Conservation (phyloP, 2,113 vertebrate species). For the Boleophthalmus pectinirostris region DNA sequence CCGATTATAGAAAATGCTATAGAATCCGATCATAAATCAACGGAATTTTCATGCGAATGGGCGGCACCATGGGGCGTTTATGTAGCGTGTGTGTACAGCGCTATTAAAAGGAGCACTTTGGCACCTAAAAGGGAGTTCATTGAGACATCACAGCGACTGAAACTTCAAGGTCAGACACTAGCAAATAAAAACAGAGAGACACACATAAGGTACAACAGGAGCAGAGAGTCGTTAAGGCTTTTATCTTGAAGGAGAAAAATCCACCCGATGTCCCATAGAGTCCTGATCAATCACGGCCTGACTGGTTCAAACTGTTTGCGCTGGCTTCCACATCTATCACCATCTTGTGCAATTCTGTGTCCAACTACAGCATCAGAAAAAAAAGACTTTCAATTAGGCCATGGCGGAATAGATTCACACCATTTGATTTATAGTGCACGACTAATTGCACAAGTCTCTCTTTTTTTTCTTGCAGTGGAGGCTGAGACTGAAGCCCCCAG, state of each 20-base stretch:
- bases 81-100: conserved; percentile 68
- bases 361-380: conserved; percentile 77
- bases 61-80: conserved; percentile 60
- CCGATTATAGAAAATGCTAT: conserved; percentile 74
- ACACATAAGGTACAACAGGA: conserved; percentile 72
- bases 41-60: conserved; percentile 76
- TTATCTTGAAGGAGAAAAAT: conserved; percentile 82
- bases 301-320: conserved; percentile 95
- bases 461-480: conserved; percentile 79
- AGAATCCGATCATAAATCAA: conserved; percentile 77
- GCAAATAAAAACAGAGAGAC: conserved; percentile 63
- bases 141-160: conserved; percentile 72
- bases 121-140: conserved; percentile 69
- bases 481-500: conserved; percentile 78
- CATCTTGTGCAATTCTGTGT: conserved; percentile 82
- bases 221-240: conserved; percentile 73
- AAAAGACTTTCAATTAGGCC: conserved; percentile 93
- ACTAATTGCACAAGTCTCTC: conserved; percentile 89
- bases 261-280: conserved; percentile 88
- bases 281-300: conserved; percentile 94
- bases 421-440: conserved; percentile 96
- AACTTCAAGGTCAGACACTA: conserved; percentile 77
- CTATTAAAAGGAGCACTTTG: conserved; percentile 72
- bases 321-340: conserved; percentile 93
- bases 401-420: conserved; percentile 86